Evolutionary conservation across 2,113 vertebrate species (phyloP).

Genomic region (Colius striatus): DNA sequence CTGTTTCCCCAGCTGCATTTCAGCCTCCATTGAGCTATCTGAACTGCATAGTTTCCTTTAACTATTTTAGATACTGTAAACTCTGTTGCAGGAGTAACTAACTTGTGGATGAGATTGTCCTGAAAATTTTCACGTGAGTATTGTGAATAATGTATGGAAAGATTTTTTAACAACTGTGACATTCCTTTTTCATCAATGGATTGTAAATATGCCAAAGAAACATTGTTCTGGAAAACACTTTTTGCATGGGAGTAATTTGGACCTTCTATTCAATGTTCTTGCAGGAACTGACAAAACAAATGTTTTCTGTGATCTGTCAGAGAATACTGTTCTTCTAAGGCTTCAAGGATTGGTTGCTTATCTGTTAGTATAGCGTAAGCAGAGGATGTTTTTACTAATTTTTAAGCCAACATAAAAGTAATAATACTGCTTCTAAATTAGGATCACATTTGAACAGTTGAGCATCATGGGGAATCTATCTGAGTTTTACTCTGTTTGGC

Average conservation of each 20-base stretch:
- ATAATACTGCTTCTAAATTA: background rate
- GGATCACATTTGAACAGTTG: background rate
- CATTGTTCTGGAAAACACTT: background rate
- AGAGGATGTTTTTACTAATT: background rate
- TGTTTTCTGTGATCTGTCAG: background rate
- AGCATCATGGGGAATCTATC: background rate
- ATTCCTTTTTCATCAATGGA: background rate
- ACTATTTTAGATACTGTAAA: background rate
- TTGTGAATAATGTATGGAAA: background rate
- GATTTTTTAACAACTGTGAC: background rate
- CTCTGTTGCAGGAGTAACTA: background rate
- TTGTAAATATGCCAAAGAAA: background rate
- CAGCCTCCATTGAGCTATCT: background rate
- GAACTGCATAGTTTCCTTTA: background rate
- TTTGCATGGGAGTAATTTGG: background rate
- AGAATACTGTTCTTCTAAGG: background rate
- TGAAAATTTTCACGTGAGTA: background rate
- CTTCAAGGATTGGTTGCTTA: background rate
- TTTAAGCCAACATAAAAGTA: background rate
- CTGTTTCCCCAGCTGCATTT: background rate
- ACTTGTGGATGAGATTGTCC: background rate
- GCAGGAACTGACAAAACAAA: background rate
- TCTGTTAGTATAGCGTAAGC: background rate
- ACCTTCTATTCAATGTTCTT: background rate
- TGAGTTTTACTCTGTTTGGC: background rate